Evolutionary conservation across 2,113 vertebrate species (phyloP), one percentile per base, ranked within the genome.

Genomic region (cattle (Bos taurus)): DNA sequence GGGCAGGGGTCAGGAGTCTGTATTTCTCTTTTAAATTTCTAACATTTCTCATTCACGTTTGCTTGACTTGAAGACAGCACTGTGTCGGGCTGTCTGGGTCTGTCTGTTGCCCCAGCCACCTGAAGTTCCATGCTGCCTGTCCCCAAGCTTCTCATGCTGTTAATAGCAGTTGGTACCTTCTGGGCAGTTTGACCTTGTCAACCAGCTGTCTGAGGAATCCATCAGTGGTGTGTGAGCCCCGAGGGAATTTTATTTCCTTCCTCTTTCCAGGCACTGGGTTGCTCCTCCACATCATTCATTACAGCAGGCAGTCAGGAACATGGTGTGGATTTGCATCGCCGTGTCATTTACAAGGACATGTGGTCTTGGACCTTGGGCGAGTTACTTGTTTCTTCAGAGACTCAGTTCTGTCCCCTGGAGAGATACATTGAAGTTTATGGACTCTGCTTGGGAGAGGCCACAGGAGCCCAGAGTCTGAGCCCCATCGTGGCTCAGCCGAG

Each of bases 101-200:
- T 56, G 46, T 60, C 46, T 46, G 9, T 78, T 10, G 26, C 36
- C 30, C 48, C 1, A 3, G 33, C 25, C 8, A 15, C n/a, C 88
- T 4, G 14, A 78, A 57, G 40, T 50, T 64, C 50, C 25, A 0
- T 15, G 25, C 40, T 77, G 26, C 50, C 78, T 74, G 28, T 23
- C 25, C 50, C 13, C 50, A 60, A 21, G 67, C 10, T 5, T 46
- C 81, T 59, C 16, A 10, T 0, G 0, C n/a, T n/a, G 0, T 14
- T 11, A n/a, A 71, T 52, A 30, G 48, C 50, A 64, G 21, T 33
- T 52, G 28, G 48, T 6, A 52, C 36, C 12, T 50, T 74, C 43
- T 8, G 23, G 88, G 74, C 48, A 23, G 50, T 33, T 1, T 36
- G 88, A 28, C 4, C 0, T 0, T 15, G 52, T 50, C 5, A 52